phyloP scores from a whole-genome alignment of 1,140 invertebrate genomes.

The Drosophila lowei region DNA sequence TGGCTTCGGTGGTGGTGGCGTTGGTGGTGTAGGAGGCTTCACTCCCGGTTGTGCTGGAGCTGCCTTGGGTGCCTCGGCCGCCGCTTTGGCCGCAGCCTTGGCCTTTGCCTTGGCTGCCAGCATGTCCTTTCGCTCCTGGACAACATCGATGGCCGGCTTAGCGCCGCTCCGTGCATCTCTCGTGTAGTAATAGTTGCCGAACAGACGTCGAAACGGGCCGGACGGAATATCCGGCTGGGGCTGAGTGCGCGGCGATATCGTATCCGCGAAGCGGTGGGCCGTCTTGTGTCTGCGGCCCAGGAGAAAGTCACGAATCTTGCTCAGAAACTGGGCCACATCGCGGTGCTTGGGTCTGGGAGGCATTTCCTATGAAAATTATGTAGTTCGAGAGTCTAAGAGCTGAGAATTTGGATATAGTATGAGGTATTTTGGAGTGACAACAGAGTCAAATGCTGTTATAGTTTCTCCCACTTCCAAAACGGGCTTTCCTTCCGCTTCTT shows the following conservation, averaged over 20 bases:
- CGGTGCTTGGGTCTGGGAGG: constrained; percentile 44
- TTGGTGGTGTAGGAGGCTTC: not conserved
- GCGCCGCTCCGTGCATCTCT: constrained; percentile 39
- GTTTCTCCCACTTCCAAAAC: not conserved
- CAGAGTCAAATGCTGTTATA: constrained; percentile 10
- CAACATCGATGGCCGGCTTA: constrained; percentile 41
- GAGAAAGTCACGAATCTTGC: constrained; percentile 56
- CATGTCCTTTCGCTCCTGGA: constrained; percentile 24
- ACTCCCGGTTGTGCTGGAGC: not conserved
- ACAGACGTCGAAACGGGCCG: constrained; percentile 1
- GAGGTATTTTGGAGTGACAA: not conserved
- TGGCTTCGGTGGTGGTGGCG: not conserved
- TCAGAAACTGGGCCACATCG: constrained; percentile 53
- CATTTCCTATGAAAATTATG: constrained; percentile 11
- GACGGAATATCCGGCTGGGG: constrained; percentile 18
- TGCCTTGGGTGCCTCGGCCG: not conserved
- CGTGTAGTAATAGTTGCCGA: constrained; percentile 35
- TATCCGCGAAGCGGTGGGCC: constrained; percentile 38
- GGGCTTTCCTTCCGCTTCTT: constrained; percentile 22
- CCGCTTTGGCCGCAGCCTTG: constrained; percentile 2
- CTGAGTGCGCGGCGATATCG: constrained; percentile 24
- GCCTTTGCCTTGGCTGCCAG: constrained; percentile 15
- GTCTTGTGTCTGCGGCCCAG: constrained; percentile 51
- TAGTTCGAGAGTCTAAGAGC: not conserved
- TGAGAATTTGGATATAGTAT: constrained; percentile 15